Evolutionary conservation across 2,113 vertebrate species (phyloP), one percentile per base, ranked within the genome.

Genomic region (Puntigrus tetrazona): DNA sequence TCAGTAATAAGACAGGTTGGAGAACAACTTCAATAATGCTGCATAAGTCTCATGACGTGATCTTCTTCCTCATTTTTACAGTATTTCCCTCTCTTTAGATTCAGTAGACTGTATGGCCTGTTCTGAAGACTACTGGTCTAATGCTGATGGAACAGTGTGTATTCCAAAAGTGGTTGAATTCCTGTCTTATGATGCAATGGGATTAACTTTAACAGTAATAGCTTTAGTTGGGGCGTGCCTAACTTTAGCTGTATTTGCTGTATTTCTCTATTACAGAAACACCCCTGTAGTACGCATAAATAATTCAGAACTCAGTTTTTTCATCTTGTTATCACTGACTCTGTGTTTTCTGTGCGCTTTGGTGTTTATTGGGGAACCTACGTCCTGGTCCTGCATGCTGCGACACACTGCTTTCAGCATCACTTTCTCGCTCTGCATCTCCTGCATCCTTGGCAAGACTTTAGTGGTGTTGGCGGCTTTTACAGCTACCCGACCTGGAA

Each of bases 1-100:
- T 93, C 90, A 95, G 91, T 87, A 94, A 95, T 92, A 78, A 92
- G 87, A 95, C 93, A 93, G 91, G 93, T 93, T 36, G 8, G 63
- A 78, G 75, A 78, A 78, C 2, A 45, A 73, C 1, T 70, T 50
- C 16, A 45, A 31, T 61, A 61, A 61, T 59, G 5, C 4, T 25
- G 0, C 5, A 55, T 43, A 52, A 14, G 36, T 29, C 3, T 72
- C 11, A 43, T 3, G 7, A 41, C 63, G 22, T 72, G 52, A n/a
- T 1, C n/a, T 45, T 70, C 7, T 27, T n/a, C 5, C 27, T 34
- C 10, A 11, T 55, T 70, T 83, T 7, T 63, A 4, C 16, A 8
- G 11, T 74, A 0, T 20, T 61, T 36, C 5, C 29, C 10, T 77
- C 34, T 57, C 27, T 81, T 55, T 74, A 94, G 94, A 94, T 86